A percentile compares a stretch with the other conserved stretches of the same genome.
phyloP scores from a whole-genome alignment of 2,888 invertebrate species.

The Tribolium freemani region DNA sequence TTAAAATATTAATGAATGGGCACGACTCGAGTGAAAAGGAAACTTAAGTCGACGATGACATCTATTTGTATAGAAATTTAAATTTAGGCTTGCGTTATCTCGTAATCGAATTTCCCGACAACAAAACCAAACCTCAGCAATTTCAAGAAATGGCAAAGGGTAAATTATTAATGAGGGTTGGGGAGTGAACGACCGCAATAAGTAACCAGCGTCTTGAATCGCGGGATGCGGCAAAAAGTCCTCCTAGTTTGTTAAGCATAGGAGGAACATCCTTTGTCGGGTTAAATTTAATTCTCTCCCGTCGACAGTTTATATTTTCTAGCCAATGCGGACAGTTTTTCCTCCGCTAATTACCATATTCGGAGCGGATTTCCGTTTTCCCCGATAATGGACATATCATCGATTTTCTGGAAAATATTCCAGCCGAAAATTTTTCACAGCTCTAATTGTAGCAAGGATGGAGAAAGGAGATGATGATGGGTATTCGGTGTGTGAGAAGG shows the following conservation, averaged over 20 bases:
- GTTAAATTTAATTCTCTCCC: conserved; percentile 42
- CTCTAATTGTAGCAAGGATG: not conserved
- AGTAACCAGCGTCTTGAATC: conserved; percentile 43
- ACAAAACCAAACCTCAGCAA: conserved; percentile 52
- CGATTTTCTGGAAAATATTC: conserved; percentile 1
- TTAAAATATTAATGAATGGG: conserved; percentile 53
- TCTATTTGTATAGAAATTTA: conserved; percentile 54
- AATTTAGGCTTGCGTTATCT: conserved; percentile 55
- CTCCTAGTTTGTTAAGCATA: conserved; percentile 38
- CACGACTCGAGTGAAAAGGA: conserved; percentile 48
- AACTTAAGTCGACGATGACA: conserved; percentile 49
- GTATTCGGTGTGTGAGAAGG: conserved; percentile 17
- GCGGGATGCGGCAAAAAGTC: conserved; percentile 33
- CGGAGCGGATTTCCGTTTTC: conserved; percentile 25
- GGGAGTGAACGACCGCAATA: conserved; percentile 37
- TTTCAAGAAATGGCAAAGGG: conserved; percentile 56
- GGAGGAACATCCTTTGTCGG: conserved; percentile 39
- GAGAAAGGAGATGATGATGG: conserved; percentile 1
- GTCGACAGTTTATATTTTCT: conserved; percentile 34
- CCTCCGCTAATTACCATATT: conserved; percentile 34
- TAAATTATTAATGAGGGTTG: conserved; percentile 55
- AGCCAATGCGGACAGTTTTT: conserved; percentile 31
- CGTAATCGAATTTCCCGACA: conserved; percentile 52
- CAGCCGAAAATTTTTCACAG: not conserved
- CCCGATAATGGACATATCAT: conserved; percentile 5